Evolutionary conservation across 2,113 vertebrate genomes (phyloP), one percentile per base, ranked within the genome.

Genomic region (Procavia capensis): DNA sequence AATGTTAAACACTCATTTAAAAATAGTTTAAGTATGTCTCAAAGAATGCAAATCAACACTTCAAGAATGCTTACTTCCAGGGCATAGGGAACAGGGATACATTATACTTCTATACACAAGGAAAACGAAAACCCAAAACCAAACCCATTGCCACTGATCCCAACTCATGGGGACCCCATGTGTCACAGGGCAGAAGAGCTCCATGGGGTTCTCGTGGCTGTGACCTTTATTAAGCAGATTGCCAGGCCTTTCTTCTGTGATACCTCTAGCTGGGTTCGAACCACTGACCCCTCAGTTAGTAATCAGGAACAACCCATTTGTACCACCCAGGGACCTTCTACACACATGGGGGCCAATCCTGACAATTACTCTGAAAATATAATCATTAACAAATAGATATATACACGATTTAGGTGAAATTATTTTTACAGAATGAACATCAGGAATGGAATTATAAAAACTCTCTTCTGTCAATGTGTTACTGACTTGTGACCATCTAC

Each of bases 1-100:
- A 61, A 98, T 54, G 92, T 74, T 93, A 80, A 61, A 96, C 39
- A 96, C 34, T 31, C 54, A 95, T 9, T 96, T 96, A 47, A 86
- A 90, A 94, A 93, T 41, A 90, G 95, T 25, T 92, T 88, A 39
- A 94, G 47, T 31, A 74, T 17, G 3, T 74, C 31, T 81, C 2
- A 9, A 92, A 88, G 36, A 91, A 88, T 47, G 85, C 2, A 90
- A 88, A 83, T 25, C 29, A 86, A 87, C 70, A 13, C 70, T 85
- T 80, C 89, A 96, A 86, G 3, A 95, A 27, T 31, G 66, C 72
- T 14, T 61, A 72, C 54, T 92, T 91, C 39, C 84, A 41, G 22
- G 54, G 47, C 11, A 87, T 0, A 94, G 25, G 25, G 82, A 88
- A 85, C 29, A 74, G 27, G 47, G 91, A 20, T 64, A 78, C 72